A percentile compares a stretch with the other conserved stretches of the same genome.
Conservation (phyloP, 2,113 vertebrate genomes). For the Lontra canadensis region DNA sequence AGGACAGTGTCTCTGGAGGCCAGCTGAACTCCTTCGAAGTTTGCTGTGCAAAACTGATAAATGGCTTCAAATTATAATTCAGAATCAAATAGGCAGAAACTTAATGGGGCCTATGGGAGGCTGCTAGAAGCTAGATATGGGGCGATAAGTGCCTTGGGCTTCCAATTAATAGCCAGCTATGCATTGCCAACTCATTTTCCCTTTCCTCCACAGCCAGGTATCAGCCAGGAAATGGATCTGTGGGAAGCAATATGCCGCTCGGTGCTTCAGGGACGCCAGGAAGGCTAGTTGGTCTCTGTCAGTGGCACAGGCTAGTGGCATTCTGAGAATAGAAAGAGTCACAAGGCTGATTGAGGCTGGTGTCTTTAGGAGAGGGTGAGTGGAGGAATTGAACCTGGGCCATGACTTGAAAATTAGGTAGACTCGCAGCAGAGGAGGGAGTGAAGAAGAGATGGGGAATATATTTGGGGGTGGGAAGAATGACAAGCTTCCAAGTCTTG, state of each 20-base stretch:
- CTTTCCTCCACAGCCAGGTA: background rate
- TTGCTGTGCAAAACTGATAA: background rate
- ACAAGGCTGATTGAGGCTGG: background rate
- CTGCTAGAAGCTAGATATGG: background rate
- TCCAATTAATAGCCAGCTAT: background rate
- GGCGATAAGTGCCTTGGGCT: background rate
- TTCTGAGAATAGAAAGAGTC: background rate
- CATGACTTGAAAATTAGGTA: background rate
- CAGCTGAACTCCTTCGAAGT: background rate
- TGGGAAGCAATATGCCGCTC: background rate
- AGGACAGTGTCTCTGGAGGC: slow-evolving; percentile 32
- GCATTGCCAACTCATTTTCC: background rate
- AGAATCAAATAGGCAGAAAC: background rate
- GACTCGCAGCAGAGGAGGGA: background rate
- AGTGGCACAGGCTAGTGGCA: too few relatives aligned
- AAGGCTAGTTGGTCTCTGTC: background rate
- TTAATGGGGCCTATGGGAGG: background rate
- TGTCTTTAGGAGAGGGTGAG: background rate
- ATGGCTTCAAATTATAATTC: background rate
- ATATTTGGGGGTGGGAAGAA: background rate
- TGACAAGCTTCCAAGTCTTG: background rate
- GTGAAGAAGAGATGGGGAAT: background rate
- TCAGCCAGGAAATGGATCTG: background rate
- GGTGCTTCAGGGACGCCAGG: background rate
- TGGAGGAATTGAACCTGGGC: background rate